Percentiles rank a stretch among this genome's conserved stretches.
Conservation (phyloP, 2,888 invertebrate genomes). For the Trichopoda pennipes region DNA sequence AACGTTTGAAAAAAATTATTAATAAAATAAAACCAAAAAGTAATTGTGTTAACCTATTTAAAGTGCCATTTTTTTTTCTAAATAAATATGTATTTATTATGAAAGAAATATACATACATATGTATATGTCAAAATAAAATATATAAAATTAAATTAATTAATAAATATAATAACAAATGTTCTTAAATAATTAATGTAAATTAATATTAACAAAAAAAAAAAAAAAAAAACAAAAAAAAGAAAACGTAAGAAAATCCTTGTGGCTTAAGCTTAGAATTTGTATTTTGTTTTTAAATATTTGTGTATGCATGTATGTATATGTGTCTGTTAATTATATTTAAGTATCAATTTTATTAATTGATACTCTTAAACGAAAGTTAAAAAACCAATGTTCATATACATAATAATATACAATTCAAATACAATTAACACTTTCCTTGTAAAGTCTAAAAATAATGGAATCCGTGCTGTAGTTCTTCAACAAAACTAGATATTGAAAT, state of each 20-base stretch:
- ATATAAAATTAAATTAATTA: neutral
- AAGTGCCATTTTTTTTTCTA: slow-evolving; percentile 68
- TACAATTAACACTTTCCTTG: neutral
- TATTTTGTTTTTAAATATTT: slow-evolving; percentile 54
- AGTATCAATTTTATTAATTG: slow-evolving; percentile 42
- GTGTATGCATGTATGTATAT: slow-evolving; percentile 13
- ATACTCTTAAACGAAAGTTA: slow-evolving; percentile 29
- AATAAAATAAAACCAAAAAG: slow-evolving; percentile 9
- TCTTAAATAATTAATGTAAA: slow-evolving; percentile 36
- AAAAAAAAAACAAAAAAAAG: too few relatives aligned
- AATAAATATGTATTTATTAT: slow-evolving; percentile 52
- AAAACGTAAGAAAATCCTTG: slow-evolving; percentile 54
- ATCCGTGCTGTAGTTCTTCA: slow-evolving; percentile 53
- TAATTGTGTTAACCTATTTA: slow-evolving; percentile 65
- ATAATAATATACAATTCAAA: neutral
- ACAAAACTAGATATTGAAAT: slow-evolving; percentile 28
- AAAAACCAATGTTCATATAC: slow-evolving; percentile 12
- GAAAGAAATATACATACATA: slow-evolving; percentile 29
- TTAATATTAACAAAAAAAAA: too few relatives aligned
- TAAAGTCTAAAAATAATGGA: slow-evolving; percentile 51
- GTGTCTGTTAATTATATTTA: slow-evolving; percentile 31
- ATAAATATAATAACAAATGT: slow-evolving; percentile 45
- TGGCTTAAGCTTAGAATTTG: slow-evolving; percentile 61
- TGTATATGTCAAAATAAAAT: neutral
- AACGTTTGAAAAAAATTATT: slow-evolving; percentile 28